phyloP scores from a whole-genome alignment of 2,113 vertebrate species.

The Otis tarda region DNA sequence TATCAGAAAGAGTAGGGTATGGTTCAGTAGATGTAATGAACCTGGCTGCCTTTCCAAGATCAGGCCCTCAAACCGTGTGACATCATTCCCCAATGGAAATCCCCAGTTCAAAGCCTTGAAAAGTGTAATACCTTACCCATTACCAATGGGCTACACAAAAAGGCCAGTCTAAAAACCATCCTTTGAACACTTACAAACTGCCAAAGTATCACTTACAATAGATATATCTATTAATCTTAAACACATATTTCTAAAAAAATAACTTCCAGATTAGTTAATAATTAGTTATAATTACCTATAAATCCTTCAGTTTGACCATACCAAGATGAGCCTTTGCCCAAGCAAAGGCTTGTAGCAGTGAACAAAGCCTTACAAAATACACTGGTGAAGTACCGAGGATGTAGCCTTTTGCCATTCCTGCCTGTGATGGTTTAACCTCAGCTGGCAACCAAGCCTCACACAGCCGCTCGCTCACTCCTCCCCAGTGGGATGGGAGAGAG shows the following conservation, averaged over 20 bases:
- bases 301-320: background rate
- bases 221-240: background rate
- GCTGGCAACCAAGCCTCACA: background rate
- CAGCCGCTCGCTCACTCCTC: background rate
- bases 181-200: background rate
- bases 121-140: background rate
- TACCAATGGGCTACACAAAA: background rate
- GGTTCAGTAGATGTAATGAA: background rate
- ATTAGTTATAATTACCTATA: background rate
- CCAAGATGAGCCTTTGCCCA: background rate
- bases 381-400: rapidly evolving
- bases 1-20: background rate
- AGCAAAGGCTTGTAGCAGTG: background rate
- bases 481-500: rapidly evolving
- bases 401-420: background rate
- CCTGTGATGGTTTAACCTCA: background rate
- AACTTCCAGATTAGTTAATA: background rate
- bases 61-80: background rate
- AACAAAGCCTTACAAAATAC: background rate
- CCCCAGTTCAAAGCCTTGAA: background rate
- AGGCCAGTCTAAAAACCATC: background rate
- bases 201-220: background rate
- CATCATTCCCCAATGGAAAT: background rate
- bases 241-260: background rate
- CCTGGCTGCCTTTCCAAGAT: background rate